Percentiles rank a stretch among this genome's conserved stretches.
Conservation (phyloP, 2,888 invertebrate species). For the Sinopyrophorus schimmeli region DNA sequence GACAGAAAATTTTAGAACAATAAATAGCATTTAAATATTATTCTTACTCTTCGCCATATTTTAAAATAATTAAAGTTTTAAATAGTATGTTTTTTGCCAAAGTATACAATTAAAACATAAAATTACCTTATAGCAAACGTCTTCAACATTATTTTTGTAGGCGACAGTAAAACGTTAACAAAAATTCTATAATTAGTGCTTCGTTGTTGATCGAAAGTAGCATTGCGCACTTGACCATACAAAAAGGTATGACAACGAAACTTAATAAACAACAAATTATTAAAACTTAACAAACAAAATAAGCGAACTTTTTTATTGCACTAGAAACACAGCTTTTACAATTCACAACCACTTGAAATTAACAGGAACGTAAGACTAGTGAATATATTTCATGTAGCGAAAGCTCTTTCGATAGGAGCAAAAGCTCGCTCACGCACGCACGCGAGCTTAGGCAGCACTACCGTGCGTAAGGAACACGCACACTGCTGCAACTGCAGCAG, state of each 20-base stretch:
- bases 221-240: too few species aligned
- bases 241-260: too few species aligned
- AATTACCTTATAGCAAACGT: slow-evolving; percentile 17
- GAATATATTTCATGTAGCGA: slow-evolving; percentile 21
- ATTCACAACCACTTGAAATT: slow-evolving; percentile 26
- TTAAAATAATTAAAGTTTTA: too few species aligned
- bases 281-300: slow-evolving; percentile 18
- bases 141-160: slow-evolving; percentile 17
- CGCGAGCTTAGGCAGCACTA: slow-evolving; percentile 29
- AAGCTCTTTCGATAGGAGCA: slow-evolving; percentile 20
- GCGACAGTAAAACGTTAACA: too few species aligned
- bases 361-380: slow-evolving; percentile 20
- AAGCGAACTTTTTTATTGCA: slow-evolving; percentile 23
- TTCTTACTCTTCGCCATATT: too few species aligned
- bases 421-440: slow-evolving; percentile 32
- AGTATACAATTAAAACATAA: slow-evolving; percentile 1
- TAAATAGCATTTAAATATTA: too few species aligned
- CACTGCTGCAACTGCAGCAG: slow-evolving; percentile 51
- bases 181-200: too few species aligned
- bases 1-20: too few species aligned
- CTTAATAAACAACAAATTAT: neutral
- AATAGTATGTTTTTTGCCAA: too few species aligned
- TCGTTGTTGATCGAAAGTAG: too few species aligned
- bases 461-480: slow-evolving; percentile 47
- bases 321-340: slow-evolving; percentile 20